Evolutionary conservation across 2,113 vertebrate species (phyloP).

Genomic region (Bungarus multicinctus): DNA sequence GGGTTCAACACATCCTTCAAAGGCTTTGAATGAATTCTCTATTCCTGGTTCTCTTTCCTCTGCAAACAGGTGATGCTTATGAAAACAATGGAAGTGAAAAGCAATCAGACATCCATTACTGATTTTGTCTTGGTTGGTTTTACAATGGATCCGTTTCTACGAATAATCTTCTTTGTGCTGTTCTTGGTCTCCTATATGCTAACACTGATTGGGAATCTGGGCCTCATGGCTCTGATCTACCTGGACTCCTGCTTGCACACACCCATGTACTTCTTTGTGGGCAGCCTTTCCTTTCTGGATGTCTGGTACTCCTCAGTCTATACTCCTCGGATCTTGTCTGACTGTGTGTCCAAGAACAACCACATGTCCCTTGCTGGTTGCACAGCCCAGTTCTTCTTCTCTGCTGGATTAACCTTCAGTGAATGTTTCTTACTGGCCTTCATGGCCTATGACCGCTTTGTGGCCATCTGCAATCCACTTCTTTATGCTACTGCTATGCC

Average conservation of each 20-base stretch:
- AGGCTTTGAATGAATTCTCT: neutral
- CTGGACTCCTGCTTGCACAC: slow-evolving; percentile 37
- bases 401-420: slow-evolving; percentile 34
- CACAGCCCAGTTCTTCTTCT: slow-evolving; percentile 51
- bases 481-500: slow-evolving; percentile 48
- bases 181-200: slow-evolving; percentile 45
- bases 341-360: slow-evolving; percentile 45
- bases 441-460: slow-evolving; percentile 50
- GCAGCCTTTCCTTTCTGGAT: slow-evolving; percentile 51
- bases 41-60: neutral
- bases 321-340: slow-evolving; percentile 46
- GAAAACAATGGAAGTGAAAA: neutral
- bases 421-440: slow-evolving; percentile 48
- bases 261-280: slow-evolving; percentile 59
- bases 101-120: neutral
- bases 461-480: slow-evolving; percentile 48
- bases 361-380: slow-evolving; percentile 49
- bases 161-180: slow-evolving; percentile 32
- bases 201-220: slow-evolving; percentile 43
- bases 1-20: neutral
- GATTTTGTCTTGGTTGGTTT: slow-evolving; percentile 50
- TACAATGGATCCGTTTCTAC: slow-evolving; percentile 10
- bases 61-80: neutral
- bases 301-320: slow-evolving; percentile 52
- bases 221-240: slow-evolving; percentile 44